Base-by-base conservation (phyloP, 2,113 vertebrate genomes). In the Cyprinodon variegatus region DNA sequence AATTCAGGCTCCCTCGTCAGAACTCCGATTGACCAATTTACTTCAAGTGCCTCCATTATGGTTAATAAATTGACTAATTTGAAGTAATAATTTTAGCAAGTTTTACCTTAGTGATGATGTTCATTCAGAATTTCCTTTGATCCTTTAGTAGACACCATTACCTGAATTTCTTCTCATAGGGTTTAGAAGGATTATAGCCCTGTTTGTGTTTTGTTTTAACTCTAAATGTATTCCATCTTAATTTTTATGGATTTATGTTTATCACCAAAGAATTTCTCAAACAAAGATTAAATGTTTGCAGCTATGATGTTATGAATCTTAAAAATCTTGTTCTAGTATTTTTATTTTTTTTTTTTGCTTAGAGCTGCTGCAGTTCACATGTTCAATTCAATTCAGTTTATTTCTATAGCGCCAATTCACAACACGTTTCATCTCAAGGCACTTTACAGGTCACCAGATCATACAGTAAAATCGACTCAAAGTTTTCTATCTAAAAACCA, bases 1-100 rank as follows among this genome's bases (percentile, higher is more conserved):
- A 80, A 77, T 88, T 77, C 71, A 76, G 65, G 66, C 68, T 82
- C 61, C 65, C 57, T 74, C 68, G 68, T 64, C 73, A 81, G 69
- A 68, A 71, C 64, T 81, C 22, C 78, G 68, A 76, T 73, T 74
- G 70, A 61, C 65, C 22, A 46, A 74, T 78, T 78, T 66, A 48
- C 68, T 76, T 38, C 43, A 67, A 78, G 67, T 72, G 37, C 80
- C 74, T 76, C 61, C 61, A 48, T 45, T 20, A 70, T 36, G 48
- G 3, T 50, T 62, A 22, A 67, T 63, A 62, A 76, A 72, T 61
- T n/a, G 15, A 3, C 14, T 39, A 60, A 74, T 4, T 43, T 75
- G 13, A 43, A 15, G 15, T 17, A 68, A 39, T 29, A 59, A 40
- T 20, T 29, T 61, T 48, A 69, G 20, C 15, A 62, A 45, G 68